These are phyloP conservation scores for Oncorhynchus keta DNA, from an alignment of 2,113 vertebrate genomes.

Conservation along the genomic window DNA sequence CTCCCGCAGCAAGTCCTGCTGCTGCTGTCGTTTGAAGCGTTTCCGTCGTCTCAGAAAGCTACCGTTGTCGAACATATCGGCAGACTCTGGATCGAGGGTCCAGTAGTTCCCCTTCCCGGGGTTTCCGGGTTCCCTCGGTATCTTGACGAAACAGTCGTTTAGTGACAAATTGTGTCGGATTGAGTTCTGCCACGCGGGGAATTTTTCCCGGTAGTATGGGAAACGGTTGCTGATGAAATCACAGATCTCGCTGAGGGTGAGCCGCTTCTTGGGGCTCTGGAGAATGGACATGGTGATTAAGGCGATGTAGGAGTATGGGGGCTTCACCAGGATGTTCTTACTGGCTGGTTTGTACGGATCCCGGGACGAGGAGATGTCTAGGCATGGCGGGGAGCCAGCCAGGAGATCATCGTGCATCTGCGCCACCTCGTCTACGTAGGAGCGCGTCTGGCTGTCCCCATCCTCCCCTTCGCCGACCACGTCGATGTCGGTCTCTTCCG, in stretches of 20 bases:
- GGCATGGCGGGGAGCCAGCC: constrained; percentile 65
- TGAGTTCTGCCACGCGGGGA: constrained; percentile 87
- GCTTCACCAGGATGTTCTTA: constrained; percentile 88
- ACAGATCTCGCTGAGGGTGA: constrained; percentile 89
- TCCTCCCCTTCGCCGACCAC: constrained; percentile 91
- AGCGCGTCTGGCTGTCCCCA: constrained; percentile 71
- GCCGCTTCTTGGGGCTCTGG: constrained; percentile 90
- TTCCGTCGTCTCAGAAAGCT: constrained; percentile 87
- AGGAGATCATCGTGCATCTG: constrained; percentile 77
- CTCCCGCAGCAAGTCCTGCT: constrained; percentile 80
- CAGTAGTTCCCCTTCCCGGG: constrained; percentile 91
- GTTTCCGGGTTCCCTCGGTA: constrained; percentile 87
- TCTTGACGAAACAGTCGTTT: constrained; percentile 86
- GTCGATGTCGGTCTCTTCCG: constrained; percentile 93
- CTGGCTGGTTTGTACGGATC: constrained; percentile 73
- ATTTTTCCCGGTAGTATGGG: constrained; percentile 85
- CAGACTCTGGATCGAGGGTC: constrained; percentile 89
- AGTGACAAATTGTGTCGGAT: constrained; percentile 84
- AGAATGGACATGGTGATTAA: constrained; percentile 94
- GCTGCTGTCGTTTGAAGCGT: constrained; percentile 90
- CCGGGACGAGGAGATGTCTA: constrained; percentile 67
- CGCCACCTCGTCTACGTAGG: constrained; percentile 81
- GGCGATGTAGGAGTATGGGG: constrained; percentile 93
- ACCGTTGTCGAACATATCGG: constrained; percentile 93
- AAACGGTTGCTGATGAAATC: constrained; percentile 86